Conservation (phyloP, 1,140 invertebrate genomes). For the Caenorhabditis remanei region DNA sequence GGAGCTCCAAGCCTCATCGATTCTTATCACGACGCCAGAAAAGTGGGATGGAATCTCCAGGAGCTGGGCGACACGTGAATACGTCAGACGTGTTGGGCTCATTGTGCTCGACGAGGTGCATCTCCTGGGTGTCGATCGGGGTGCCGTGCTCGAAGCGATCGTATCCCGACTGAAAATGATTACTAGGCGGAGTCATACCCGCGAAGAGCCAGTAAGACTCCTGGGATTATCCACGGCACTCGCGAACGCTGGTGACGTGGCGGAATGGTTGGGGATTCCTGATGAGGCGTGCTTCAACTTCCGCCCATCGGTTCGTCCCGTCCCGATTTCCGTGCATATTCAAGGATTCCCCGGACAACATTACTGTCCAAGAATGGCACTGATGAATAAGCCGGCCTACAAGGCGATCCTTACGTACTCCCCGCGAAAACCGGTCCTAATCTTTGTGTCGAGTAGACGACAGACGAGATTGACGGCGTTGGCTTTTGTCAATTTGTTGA, state of each 20-base stretch:
- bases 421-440: constrained; percentile 88
- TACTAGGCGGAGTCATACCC: constrained; percentile 61
- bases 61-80: constrained; percentile 95
- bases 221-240: constrained; percentile 96
- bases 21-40: constrained; percentile 98
- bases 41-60: constrained; percentile 98
- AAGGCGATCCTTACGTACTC: constrained; percentile 91
- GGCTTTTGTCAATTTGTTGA: constrained; percentile 93
- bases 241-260: constrained; percentile 95
- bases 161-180: constrained; percentile 81
- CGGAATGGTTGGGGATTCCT: constrained; percentile 92
- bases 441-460: constrained; percentile 97
- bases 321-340: constrained; percentile 95
- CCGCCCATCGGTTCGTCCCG: constrained; percentile 93
- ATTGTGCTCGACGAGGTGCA: constrained; percentile 99
- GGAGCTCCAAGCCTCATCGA: constrained; percentile 86
- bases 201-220: constrained; percentile 81
- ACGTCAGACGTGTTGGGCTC: constrained; percentile 90
- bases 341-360: constrained; percentile 93
- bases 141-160: constrained; percentile 83
- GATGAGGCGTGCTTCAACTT: constrained; percentile 85
- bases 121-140: constrained; percentile 85
- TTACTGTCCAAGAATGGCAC: constrained; percentile 98
- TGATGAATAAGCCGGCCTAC: constrained; percentile 99
- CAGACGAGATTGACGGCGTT: constrained; percentile 96